Evolutionary conservation across 2,797 vertebrate species (phyloP), one percentile per base, ranked within the genome.

Genomic region (Myripristis jacobus): DNA sequence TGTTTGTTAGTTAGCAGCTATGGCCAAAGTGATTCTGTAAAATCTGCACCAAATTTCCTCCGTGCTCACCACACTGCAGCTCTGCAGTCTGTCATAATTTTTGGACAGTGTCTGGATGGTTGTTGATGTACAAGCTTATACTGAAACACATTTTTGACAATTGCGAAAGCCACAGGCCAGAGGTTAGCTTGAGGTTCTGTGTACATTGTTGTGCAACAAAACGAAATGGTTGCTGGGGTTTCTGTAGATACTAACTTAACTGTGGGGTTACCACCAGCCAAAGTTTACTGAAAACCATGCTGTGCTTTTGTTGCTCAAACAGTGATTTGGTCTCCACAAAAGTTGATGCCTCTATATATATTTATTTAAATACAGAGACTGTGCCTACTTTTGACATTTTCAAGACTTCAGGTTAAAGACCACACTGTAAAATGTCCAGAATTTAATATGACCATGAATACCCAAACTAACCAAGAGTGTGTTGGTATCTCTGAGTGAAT

Each of bases 121-220:
- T 80, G 70, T 82, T 79, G 67, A 72, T 22, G 6, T 31, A 41
- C 69, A 61, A 21, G 7, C 31, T 19, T 48, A 74, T 82, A 85
- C 82, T 80, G 75, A 87, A 87, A 89, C 60, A 44, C 77, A 84
- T 80, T 87, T 88, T 71, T 81, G 38, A 67, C 64, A 79, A 74
- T 86, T 53, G 53, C 66, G 47, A 69, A 75, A 88, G 77, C 75
- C 85, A 19, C 87, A n/a, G 69, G 73, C 82, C 63, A 48, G 74
- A 73, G 77, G 76, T 85, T 84, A 72, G 80, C 80, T 63, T 76
- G 82, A 70, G 84, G 77, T 64, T 78, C 68, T 66, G 77, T 76
- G 55, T 61, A 43, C 44, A 27, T 70, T 75, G 56, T 84, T 85
- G 75, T 73, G 75, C 73, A 88, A 90, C 81, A 73, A 77, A 82